Percentiles rank a stretch among this genome's conserved stretches.
Evolutionary conservation across 37 sponge, comb jelly and placozoan species (phyloP).

Genomic region (Tethya wilhelma): DNA sequence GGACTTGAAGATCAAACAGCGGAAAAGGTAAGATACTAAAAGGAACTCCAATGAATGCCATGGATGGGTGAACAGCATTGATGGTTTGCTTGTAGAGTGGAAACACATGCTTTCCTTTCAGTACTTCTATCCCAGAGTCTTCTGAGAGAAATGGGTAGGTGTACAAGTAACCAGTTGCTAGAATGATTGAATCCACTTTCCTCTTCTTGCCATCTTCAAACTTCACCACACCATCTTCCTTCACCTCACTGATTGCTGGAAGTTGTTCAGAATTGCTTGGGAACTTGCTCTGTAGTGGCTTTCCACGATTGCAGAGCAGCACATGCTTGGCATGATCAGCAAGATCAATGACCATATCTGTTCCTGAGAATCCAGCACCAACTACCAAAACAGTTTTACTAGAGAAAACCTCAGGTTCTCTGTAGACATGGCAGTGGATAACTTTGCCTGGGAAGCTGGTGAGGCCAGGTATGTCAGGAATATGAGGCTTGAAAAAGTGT

Average conservation of each 20-base stretch:
- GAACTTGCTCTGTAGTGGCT: neutral
- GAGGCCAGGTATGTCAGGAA: slow-evolving; percentile 50
- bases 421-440: slow-evolving; percentile 76
- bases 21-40: slow-evolving; percentile 37
- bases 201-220: slow-evolving; percentile 32
- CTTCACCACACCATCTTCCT: slow-evolving; percentile 24
- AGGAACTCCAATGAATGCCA: slow-evolving; percentile 73
- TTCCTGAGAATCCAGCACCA: slow-evolving; percentile 76
- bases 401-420: slow-evolving; percentile 44
- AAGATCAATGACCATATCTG: slow-evolving; percentile 65
- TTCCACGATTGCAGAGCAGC: slow-evolving; percentile 32
- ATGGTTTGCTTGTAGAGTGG: slow-evolving; percentile 85
- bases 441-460: slow-evolving; percentile 48
- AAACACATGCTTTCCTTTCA: slow-evolving; percentile 28
- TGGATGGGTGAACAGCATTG: slow-evolving; percentile 57
- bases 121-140: slow-evolving; percentile 42
- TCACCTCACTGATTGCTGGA: slow-evolving; percentile 7
- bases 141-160: slow-evolving; percentile 70
- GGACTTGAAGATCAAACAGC: slow-evolving; percentile 49
- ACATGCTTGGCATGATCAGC: slow-evolving; percentile 42
- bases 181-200: slow-evolving; percentile 48
- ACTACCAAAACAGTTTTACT: slow-evolving; percentile 67
- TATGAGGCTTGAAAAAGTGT: slow-evolving; percentile 59
- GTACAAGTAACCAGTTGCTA: slow-evolving; percentile 80
- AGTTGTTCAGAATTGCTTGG: slow-evolving; percentile 61